A percentile compares a stretch with the other conserved stretches of the same genome.
phyloP scores from a whole-genome alignment of 1,140 invertebrate genomes.

The Rhopalosiphum padi region DNA sequence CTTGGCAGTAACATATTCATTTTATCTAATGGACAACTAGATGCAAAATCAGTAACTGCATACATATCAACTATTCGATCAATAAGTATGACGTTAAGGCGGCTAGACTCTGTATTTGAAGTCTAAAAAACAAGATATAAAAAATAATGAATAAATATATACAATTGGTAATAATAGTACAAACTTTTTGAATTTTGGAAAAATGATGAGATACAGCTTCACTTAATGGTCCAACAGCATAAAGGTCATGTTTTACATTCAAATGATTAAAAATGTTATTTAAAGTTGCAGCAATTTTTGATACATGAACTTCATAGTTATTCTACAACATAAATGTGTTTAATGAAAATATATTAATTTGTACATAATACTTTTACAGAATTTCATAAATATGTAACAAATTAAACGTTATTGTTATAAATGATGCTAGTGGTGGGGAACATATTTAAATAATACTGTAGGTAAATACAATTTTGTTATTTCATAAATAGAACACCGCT shows the following conservation, averaged over 20 bases:
- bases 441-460: neutral
- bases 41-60: constrained; percentile 54
- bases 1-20: constrained; percentile 44
- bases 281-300: constrained; percentile 40
- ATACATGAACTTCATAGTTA: neutral
- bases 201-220: constrained; percentile 43
- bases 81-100: constrained; percentile 43
- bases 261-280: constrained; percentile 53
- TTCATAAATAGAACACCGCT: neutral
- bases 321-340: constrained; percentile 8
- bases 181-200: constrained; percentile 38
- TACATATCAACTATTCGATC: constrained; percentile 54
- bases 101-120: neutral
- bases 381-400: neutral
- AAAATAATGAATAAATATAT: neutral
- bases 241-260: constrained; percentile 36
- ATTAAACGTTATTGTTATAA: neutral
- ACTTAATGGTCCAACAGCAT: constrained; percentile 41
- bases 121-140: constrained; percentile 1
- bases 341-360: neutral
- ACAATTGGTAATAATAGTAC: neutral
- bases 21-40: constrained; percentile 44
- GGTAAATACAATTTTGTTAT: neutral
- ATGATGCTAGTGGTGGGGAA: neutral
- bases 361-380: neutral